Conservation (phyloP, 2,113 vertebrate species). For the Ascaphus truei region DNA sequence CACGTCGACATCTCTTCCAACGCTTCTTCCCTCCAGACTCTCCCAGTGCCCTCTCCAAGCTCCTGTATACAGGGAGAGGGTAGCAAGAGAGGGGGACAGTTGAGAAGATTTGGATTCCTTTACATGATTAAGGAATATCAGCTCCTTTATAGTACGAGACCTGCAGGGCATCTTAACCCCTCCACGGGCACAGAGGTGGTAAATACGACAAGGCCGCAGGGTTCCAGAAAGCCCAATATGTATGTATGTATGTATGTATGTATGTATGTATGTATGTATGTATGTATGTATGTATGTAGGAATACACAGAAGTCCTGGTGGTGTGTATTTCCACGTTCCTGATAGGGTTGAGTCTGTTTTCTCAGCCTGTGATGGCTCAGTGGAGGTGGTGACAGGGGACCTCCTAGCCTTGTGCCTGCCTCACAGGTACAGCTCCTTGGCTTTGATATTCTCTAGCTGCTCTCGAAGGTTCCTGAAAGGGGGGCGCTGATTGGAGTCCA, state of each 20-base stretch:
- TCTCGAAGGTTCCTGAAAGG: conserved; percentile 83
- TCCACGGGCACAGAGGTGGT: conserved; percentile 8
- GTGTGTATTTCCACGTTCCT: background rate
- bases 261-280: too few species aligned
- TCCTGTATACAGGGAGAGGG: background rate
- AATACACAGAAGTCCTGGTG: background rate
- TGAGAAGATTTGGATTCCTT: background rate
- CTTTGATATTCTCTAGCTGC: conserved; percentile 82
- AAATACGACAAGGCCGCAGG: conserved; percentile 17
- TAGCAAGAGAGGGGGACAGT: background rate
- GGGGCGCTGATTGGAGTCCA: conserved; percentile 77
- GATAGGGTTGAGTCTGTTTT: conserved; percentile 23
- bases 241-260: too few species aligned
- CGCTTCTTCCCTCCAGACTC: background rate
- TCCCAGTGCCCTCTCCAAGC: background rate
- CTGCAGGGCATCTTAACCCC: background rate
- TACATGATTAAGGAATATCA: conserved; percentile 1
- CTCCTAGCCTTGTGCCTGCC: background rate
- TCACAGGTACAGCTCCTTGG: conserved; percentile 90
- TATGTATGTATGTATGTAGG: too few species aligned
- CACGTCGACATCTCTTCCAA: background rate
- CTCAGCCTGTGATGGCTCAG: conserved; percentile 20
- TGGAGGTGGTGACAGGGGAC: conserved; percentile 12
- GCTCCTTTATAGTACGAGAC: background rate
- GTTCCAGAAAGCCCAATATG: conserved; percentile 14